Evolutionary conservation across 2,888 invertebrate genomes (phyloP).

Genomic region (Rosalia funebris): DNA sequence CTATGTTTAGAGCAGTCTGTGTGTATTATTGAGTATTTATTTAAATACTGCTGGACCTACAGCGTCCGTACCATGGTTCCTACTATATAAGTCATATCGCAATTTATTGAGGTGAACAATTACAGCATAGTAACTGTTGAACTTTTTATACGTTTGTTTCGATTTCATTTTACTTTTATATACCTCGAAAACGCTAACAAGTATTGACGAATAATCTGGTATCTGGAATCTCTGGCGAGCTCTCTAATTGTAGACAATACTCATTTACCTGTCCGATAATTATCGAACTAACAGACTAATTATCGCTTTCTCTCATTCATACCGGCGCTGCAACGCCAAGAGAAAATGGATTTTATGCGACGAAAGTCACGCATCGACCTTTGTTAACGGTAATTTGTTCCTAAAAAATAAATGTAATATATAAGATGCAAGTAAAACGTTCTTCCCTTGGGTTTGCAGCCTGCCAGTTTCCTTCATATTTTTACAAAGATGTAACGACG

Average conservation of each 20-base stretch:
- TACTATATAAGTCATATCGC: conserved; percentile 65
- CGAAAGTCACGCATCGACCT: conserved; percentile 2
- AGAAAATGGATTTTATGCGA: background rate
- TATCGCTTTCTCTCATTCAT: conserved; percentile 34
- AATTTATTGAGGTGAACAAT: conserved; percentile 50
- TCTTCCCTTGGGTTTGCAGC: conserved; percentile 11
- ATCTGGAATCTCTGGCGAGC: conserved; percentile 31
- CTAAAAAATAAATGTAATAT: conserved; percentile 25
- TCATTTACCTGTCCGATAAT: conserved; percentile 30
- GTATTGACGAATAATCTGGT: conserved; percentile 30
- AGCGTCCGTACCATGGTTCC: conserved; percentile 61
- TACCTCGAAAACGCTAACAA: conserved; percentile 41
- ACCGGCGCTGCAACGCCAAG: conserved; percentile 15
- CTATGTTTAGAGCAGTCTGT: conserved; percentile 61
- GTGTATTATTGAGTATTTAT: conserved; percentile 59
- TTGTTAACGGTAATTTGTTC: conserved; percentile 30
- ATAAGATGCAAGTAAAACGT: background rate
- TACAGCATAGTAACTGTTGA: conserved; percentile 44
- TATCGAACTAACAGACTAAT: background rate
- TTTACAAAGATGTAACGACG: conserved; percentile 43
- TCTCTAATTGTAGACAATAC: conserved; percentile 40
- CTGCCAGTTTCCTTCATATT: conserved; percentile 28
- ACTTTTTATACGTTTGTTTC: conserved; percentile 49
- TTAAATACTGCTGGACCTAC: conserved; percentile 57
- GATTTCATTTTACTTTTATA: conserved; percentile 49